Conservation (phyloP, 2,113 vertebrate species). For the Anseranas semipalmata region DNA sequence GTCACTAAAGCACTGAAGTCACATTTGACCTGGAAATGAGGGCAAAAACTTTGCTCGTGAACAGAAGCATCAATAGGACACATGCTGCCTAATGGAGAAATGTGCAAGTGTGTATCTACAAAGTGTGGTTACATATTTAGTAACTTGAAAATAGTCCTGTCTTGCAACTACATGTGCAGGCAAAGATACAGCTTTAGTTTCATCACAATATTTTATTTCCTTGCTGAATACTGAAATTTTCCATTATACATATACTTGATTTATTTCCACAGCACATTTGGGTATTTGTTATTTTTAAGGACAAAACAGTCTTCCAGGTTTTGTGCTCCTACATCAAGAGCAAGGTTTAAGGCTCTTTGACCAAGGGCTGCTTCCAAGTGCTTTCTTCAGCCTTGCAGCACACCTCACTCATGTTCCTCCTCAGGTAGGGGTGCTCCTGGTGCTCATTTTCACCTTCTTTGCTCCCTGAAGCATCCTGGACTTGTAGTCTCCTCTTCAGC, state of each 20-base stretch:
- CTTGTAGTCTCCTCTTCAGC: not conserved
- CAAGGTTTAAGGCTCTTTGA: not conserved
- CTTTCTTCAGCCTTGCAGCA: not conserved
- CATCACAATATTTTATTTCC: not conserved
- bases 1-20: not conserved
- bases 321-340: not conserved
- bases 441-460: not conserved
- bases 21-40: not conserved
- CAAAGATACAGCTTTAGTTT: not conserved
- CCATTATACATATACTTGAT: not conserved
- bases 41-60: not conserved
- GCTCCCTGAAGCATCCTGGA: not conserved
- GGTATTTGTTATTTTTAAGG: not conserved
- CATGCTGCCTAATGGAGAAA: accelerated
- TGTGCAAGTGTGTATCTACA: accelerated
- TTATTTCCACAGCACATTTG: not conserved
- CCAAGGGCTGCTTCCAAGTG: not conserved
- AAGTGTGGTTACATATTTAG: not conserved
- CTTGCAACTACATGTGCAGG: too few species aligned
- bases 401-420: not conserved
- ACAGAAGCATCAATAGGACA: too few species aligned
- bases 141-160: not conserved
- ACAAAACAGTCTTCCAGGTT: not conserved
- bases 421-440: not conserved
- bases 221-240: not conserved